Base-by-base conservation (phyloP, 2,888 invertebrate genomes). In the Apamea monoglypha region DNA sequence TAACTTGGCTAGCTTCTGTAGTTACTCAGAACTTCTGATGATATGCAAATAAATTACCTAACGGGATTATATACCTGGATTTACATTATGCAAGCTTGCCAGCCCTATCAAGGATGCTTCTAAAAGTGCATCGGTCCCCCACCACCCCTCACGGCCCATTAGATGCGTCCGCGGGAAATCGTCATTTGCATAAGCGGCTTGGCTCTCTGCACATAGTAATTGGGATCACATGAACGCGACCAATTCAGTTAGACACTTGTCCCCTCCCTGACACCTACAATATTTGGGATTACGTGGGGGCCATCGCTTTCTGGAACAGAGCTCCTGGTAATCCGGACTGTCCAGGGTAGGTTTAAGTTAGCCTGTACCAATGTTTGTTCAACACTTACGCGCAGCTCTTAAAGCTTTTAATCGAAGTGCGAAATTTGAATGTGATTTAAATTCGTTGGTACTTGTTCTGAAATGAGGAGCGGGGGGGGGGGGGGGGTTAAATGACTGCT, bases 101-200 rank as follows among this genome's bases (percentile, higher is more conserved):
- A 89, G 44, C 89, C 89, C 89, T 89, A 87, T 44, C 76, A 64
- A 76, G 84, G 81, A 83, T 81, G 82, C 80, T 90, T 91, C 93
- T 93, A 95, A 96, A 96, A 96, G 95, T 96, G 96, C 96, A 96
- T 91, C 92, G 87, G 87, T 70, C 89, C 89, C 91, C 79, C 87
- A 88, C 91, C 90, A 81, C 91, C 92, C 93, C 92, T 92, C 92
- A 96, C 91, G 95, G 93, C 87, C 96, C 96, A 97, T 97, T 96
- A 97, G 96, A 95, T 93, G 95, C 94, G 96, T 96, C 95, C 96
- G 95, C 96, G 95, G 94, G 94, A 95, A 95, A 95, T 95, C 95
- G 94, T 94, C 95, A 96, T 97, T 96, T 97, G 96, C 96, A 97
- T 97, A 97, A 97, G 95, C 96, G 96, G 96, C 96, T 96, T 95